phyloP scores from a whole-genome alignment of 2,888 invertebrate genomes.

The Seladonia tumulorum region DNA sequence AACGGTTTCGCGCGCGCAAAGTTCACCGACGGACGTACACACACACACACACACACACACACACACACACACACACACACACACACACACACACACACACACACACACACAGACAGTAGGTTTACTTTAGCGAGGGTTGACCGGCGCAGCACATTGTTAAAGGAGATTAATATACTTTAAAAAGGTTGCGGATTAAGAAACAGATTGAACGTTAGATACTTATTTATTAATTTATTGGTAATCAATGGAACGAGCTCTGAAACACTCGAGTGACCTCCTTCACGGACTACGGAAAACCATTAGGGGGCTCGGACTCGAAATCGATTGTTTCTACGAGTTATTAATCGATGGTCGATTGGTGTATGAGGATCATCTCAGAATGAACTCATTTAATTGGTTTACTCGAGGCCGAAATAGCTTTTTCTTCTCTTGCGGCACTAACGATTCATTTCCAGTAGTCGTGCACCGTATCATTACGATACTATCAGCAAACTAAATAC shows the following conservation, averaged over 20 bases:
- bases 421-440: neutral
- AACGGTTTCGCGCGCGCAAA: neutral
- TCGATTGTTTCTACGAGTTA: conserved; percentile 14
- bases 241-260: conserved; percentile 7
- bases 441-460: neutral
- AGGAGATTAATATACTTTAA: conserved; percentile 1
- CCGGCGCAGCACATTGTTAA: neutral
- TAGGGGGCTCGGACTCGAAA: conserved; percentile 2
- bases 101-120: neutral
- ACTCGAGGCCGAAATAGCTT: neutral
- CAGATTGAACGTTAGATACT: conserved; percentile 9
- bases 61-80: too few species aligned
- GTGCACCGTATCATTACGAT: neutral
- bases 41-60: too few species aligned
- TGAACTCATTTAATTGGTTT: conserved; percentile 6
- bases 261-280: conserved; percentile 7
- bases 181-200: conserved; percentile 7
- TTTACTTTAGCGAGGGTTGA: neutral
- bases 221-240: conserved; percentile 15
- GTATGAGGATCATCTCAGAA: conserved; percentile 6
- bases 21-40: neutral
- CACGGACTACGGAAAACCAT: conserved; percentile 3
- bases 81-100: too few species aligned
- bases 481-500: neutral
- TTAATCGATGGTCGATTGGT: conserved; percentile 12